Evolutionary conservation across 1,140 invertebrate species (phyloP).

Genomic region (Oscheius sp.): DNA sequence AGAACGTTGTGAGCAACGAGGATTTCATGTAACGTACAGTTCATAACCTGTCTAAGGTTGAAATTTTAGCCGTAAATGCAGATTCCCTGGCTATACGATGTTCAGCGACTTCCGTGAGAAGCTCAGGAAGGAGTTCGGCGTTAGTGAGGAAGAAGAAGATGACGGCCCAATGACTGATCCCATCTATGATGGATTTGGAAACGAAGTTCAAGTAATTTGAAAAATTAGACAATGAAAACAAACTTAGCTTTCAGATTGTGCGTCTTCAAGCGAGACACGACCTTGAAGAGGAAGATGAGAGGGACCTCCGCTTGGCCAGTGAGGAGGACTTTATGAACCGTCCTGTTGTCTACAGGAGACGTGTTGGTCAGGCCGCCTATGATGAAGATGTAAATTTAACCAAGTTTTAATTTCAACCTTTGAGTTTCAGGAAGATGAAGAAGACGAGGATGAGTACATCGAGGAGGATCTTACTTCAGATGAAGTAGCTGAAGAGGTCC

Average conservation of each 20-base stretch:
- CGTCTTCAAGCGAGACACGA: neutral
- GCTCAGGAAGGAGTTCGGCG: neutral
- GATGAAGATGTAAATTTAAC: neutral
- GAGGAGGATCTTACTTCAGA: neutral
- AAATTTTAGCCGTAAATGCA: constrained; percentile 1
- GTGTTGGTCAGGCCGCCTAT: too few relatives aligned
- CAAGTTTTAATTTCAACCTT: neutral
- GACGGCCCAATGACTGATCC: too few relatives aligned
- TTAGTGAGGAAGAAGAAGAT: neutral
- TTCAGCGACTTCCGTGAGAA: neutral
- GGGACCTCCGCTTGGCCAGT: neutral
- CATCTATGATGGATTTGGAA: neutral
- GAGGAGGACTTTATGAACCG: neutral
- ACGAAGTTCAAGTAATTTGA: neutral
- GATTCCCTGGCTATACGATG: constrained; percentile 7
- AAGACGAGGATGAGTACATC: neutral
- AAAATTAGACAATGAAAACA: neutral
- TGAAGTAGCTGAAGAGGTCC: neutral
- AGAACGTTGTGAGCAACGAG: neutral
- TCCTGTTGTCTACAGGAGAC: neutral
- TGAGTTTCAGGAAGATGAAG: neutral
- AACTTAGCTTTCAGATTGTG: neutral
- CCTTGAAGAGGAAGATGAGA: neutral
- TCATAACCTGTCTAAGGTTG: neutral
- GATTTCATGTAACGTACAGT: neutral